A percentile compares a stretch with the other conserved stretches of the same genome.
Conservation (phyloP, 2,797 vertebrate genomes). For the Bradypodion pumilum region DNA sequence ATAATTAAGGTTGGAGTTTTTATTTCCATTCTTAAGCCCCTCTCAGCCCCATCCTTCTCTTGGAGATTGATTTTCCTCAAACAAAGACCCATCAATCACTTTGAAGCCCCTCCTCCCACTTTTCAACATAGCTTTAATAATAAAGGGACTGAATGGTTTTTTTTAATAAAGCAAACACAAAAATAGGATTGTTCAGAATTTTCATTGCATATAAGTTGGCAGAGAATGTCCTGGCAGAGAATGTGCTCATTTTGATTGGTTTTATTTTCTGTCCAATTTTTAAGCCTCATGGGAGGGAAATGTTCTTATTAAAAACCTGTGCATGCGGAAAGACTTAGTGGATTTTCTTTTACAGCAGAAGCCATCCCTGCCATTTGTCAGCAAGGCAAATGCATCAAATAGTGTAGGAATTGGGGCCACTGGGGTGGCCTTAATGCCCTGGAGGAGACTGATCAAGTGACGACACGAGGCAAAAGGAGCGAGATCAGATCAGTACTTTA, state of each 20-base stretch:
- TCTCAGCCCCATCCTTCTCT: background rate
- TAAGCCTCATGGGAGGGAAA: background rate
- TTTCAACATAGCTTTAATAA: background rate
- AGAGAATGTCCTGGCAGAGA: background rate
- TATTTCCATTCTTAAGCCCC: constrained; percentile 4
- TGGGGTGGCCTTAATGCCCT: too few relatives aligned
- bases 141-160: background rate
- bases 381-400: too few relatives aligned
- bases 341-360: background rate
- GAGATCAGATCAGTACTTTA: too few relatives aligned
- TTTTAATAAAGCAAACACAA: background rate
- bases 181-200: background rate
- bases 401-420: too few relatives aligned
- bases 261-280: background rate
- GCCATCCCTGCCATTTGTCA: too few relatives aligned
- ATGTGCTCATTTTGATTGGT: background rate
- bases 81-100: background rate
- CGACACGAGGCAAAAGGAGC: too few relatives aligned
- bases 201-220: background rate
- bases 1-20: constrained; percentile 32
- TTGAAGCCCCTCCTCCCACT: background rate
- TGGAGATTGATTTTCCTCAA: constrained; percentile 9
- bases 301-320: background rate
- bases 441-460: too few relatives aligned
- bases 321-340: background rate